phyloP scores from a whole-genome alignment of 1,140 invertebrate genomes.

The Nasonia vitripennis region DNA sequence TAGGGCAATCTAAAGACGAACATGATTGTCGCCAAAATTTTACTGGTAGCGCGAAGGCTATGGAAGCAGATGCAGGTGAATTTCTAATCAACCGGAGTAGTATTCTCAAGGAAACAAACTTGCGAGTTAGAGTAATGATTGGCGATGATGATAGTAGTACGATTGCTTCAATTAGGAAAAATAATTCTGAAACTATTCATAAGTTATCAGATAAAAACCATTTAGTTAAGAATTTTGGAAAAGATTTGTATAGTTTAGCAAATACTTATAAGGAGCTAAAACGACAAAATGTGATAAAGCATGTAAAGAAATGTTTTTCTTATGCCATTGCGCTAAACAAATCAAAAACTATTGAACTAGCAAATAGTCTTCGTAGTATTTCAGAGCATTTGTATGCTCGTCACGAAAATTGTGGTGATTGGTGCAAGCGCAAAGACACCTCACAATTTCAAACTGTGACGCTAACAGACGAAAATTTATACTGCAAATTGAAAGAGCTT shows the following conservation, averaged over 20 bases:
- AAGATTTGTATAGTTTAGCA: constrained; percentile 25
- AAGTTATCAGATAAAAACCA: constrained; percentile 43
- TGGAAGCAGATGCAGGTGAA: constrained; percentile 28
- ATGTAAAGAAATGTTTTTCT: constrained; percentile 45
- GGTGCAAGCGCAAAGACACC: not conserved
- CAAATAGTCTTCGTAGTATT: constrained; percentile 1
- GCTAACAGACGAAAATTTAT: constrained; percentile 51
- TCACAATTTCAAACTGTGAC: constrained; percentile 21
- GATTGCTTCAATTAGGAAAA: constrained; percentile 9
- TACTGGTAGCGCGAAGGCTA: constrained; percentile 37
- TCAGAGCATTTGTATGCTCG: constrained; percentile 16
- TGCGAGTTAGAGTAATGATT: constrained; percentile 6
- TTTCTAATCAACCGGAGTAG: constrained; percentile 17
- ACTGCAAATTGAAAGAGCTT: constrained; percentile 50
- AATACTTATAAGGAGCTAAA: constrained; percentile 17
- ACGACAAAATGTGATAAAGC: constrained; percentile 22
- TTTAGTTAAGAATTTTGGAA: constrained; percentile 23
- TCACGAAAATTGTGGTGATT: constrained; percentile 20
- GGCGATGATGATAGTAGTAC: constrained; percentile 11
- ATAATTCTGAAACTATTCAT: not conserved
- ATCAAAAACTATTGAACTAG: not conserved
- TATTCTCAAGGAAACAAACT: constrained; percentile 9
- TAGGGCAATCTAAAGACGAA: constrained; percentile 27
- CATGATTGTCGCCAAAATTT: constrained; percentile 48
- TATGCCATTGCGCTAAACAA: constrained; percentile 33